Evolutionary conservation across 2,113 vertebrate genomes (phyloP).

Genomic region (Pseudopodoces humilis): DNA sequence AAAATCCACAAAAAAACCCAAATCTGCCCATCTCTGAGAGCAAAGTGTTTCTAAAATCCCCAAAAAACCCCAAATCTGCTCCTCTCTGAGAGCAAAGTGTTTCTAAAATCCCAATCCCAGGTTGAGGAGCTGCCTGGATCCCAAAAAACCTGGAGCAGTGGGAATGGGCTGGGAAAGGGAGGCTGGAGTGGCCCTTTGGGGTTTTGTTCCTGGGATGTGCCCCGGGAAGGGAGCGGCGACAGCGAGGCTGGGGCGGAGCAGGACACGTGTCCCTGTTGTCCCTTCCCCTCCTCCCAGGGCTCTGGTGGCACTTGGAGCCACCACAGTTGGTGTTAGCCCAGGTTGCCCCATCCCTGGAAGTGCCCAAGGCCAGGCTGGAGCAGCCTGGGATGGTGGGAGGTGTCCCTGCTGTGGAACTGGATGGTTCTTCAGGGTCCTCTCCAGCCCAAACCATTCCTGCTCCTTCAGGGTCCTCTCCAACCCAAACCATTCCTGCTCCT

Average conservation of each 20-base stretch:
- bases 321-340: background rate
- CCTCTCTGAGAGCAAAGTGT: background rate
- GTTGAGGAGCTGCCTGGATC: too few relatives aligned
- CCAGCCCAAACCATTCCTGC: background rate
- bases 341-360: background rate
- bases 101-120: background rate
- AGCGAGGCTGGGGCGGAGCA: background rate
- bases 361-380: background rate
- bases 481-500: too few relatives aligned
- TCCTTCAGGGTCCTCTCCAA: background rate
- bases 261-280: background rate
- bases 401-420: background rate
- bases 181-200: background rate
- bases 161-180: background rate
- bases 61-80: background rate
- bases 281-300: background rate
- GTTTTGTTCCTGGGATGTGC: background rate
- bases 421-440: background rate
- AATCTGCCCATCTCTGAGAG: background rate
- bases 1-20: background rate
- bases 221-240: background rate
- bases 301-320: too few relatives aligned
- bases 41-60: background rate
- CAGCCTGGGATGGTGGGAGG: background rate
- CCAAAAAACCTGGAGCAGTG: background rate